Evolutionary conservation across 2,113 vertebrate genomes (phyloP), one percentile per base, ranked within the genome.

Genomic region (Euleptes europaea): DNA sequence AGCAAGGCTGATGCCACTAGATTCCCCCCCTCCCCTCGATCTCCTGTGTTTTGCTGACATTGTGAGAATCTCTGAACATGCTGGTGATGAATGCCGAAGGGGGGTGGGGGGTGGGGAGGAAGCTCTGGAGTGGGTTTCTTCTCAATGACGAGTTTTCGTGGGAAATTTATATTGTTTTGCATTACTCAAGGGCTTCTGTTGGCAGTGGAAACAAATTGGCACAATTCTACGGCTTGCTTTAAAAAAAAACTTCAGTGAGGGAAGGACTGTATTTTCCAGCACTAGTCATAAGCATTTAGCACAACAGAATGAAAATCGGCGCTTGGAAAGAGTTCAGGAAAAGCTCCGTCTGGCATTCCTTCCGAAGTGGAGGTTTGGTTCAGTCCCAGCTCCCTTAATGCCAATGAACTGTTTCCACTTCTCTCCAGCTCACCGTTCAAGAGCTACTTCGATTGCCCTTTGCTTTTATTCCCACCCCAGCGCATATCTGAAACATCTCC

Each of bases 291-390:
- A 93, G 92, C 91, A 90, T 90, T 91, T 92, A 93, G 89, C 92
- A 96, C 94, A 96, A 96, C 96, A 96, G 95, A 97, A 95, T 93
- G 91, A 95, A 97, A 97, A 96, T 95, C 93, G 94, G 94, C 95
- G 86, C 90, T 96, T 97, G 96, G 96, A 96, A 92, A 84, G 89
- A 93, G 92, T 96, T 97, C 95, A 96, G 96, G 94, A 96, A n/a
- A 96, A 96, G 94, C 93, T 94, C 95, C 94, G 96, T 95, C 95
- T 97, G 96, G 95, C 97, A 95, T 94, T 93, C 94, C 95, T 96
- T 96, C 96, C 94, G 95, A 96, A 96, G 95, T 95, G 94, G 95
- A 96, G 95, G 94, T 94, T 95, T 93, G 94, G 94, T 97, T 96
- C 94, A 96, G 95, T 94, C 82, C 77, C 92, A 96, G 92, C 92